A percentile compares a stretch with the other conserved stretches of the same genome.
Evolutionary conservation across 1,140 invertebrate genomes (phyloP).

Genomic region (Kradibia gibbosae): DNA sequence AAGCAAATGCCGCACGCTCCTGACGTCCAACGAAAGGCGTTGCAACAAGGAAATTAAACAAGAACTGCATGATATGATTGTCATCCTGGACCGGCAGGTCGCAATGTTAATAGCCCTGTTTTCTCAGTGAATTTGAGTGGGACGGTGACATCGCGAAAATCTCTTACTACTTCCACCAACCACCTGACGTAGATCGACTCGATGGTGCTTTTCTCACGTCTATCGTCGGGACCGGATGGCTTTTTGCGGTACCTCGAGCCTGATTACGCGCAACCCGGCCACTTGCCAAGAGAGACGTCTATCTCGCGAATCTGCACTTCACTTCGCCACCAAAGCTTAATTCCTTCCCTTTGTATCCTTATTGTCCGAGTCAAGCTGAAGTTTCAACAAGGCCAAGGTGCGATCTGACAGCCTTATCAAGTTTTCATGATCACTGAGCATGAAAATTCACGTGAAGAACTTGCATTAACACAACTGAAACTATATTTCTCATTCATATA

Average conservation of each 20-base stretch:
- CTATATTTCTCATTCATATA: too few species aligned
- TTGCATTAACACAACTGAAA: too few species aligned
- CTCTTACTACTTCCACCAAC: background rate
- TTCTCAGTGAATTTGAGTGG: background rate
- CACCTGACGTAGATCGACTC: background rate
- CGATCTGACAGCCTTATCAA: too few species aligned
- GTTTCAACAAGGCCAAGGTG: too few species aligned
- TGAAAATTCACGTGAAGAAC: too few species aligned
- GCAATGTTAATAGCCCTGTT: too few species aligned
- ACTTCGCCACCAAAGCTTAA: background rate
- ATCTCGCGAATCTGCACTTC: background rate
- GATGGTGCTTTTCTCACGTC: slow-evolving; percentile 6
- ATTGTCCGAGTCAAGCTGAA: too few species aligned
- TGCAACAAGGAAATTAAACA: background rate
- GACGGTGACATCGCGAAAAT: background rate
- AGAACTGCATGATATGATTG: too few species aligned
- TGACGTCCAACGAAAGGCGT: background rate
- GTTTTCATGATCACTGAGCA: too few species aligned
- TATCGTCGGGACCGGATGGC: background rate
- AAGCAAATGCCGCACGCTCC: background rate
- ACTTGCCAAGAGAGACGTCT: background rate
- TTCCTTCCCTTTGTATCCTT: background rate
- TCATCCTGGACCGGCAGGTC: background rate
- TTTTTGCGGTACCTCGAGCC: slow-evolving; percentile 10
- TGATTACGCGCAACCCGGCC: background rate